Base-by-base conservation (phyloP, 2,888 invertebrate genomes). In the Eristalis tenax region DNA sequence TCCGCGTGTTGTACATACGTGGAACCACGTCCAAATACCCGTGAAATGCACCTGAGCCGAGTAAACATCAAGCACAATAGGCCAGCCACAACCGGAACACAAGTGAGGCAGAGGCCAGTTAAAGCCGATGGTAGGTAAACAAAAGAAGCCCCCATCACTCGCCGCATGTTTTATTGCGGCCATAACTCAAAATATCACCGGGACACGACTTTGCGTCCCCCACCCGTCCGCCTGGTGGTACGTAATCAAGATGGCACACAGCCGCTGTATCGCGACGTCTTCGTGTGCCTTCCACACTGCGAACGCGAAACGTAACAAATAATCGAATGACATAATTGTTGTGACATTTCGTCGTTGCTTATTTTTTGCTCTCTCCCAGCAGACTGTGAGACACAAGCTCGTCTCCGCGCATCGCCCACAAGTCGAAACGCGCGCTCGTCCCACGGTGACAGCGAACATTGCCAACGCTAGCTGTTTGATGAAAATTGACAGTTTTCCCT, bases 311-410 rank as follows among this genome's bases (percentile, higher is more conserved):
- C 68, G 56, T 69, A 81, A 63, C 66, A 80, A 69, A 74, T 75
- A 81, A 75, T 75, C 74, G 66, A 84, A 75, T 79, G 83, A 84
- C 83, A 84, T 80, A 80, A 80, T 84, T 80, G 80, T 84, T 84
- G 70, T 75, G 75, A 84, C 74, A 84, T 70, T 75, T 70, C 75
- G 18, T 57, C n/a, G 43, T 15, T 43, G 15, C 43, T 43, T 50
- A 50, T 56, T 57, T 79, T 59, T 59, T 61, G 59, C 59, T 65
- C 18, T 50, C 50, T 50, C 50, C 18, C 70, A 75, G 61, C 64
- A 35, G 57, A 65, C 79, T 65, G 69, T 65, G 68, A 65, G 74
- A 69, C 69, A 69, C 73, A 61, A 10, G 40, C 38, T 38, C 13
- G 15, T 71, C 26, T 32, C 18, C 4, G n/a, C 22, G 38, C 28